Evolutionary conservation across 1,140 invertebrate genomes (phyloP), one percentile per base, ranked within the genome.

Genomic region (Lerema accius): DNA sequence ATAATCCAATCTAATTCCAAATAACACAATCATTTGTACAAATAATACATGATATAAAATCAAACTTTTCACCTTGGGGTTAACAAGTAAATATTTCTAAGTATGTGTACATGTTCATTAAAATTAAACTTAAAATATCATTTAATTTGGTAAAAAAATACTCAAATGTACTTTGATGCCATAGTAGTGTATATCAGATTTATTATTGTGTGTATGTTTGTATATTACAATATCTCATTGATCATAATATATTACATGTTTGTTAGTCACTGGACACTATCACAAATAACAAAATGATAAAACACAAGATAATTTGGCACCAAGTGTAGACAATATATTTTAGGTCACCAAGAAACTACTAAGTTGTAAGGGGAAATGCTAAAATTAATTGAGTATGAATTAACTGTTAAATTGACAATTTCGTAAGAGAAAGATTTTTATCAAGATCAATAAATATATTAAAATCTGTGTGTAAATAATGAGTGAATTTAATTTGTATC

Each of bases 231-330:
- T 23, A 23, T 3, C 19, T 23, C 5, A 23, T 3, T 23, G 19
- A 2, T 23, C 19, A 23, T 23, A 23, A 23, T 23, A 23, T 23
- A 23, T 23, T 23, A 5, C 19, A 32, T 32, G 9, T 32, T 32
- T 32, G 4, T 32, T 7, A 23, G 37, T 45, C 39, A 62, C 26
- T 26, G 14, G n/a, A 35, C 19, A 43, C 11, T 42, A 35, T 46
- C 28, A 32, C 28, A 32, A 32, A 4, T 32, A 32, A 32, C 4
- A 32, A 7, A 32, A 32, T 9, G 9, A 32, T 32, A 32, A 32
- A 32, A 32, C 9, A 32, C 1, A 48, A 59, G 19, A 55, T 55
- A 61, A 16, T 66, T 66, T 66, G 64, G 64, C 64, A 66, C 64
- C 37, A 66, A 55, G 15, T 51, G 45, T 56, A 53, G 55, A 53